Percentiles rank a stretch among this genome's conserved stretches.
Conservation (phyloP, 2,888 invertebrate species). For the Aradus depressus region DNA sequence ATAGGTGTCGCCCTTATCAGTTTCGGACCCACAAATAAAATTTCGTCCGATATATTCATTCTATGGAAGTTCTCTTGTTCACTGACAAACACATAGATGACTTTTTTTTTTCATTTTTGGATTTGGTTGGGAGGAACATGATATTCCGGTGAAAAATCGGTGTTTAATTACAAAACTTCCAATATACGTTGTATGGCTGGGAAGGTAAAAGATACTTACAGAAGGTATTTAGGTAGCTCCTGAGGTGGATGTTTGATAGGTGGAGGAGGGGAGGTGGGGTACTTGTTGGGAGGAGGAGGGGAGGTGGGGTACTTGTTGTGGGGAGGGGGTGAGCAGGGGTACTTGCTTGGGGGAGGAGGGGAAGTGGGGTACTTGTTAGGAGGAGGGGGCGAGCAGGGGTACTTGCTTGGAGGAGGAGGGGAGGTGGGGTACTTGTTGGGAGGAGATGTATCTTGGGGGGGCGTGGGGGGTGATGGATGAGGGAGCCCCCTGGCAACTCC, state of each 20-base stretch:
- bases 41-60: too few relatives aligned
- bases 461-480: slow-evolving; percentile 25
- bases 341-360: slow-evolving; percentile 26
- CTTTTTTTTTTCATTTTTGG: too few relatives aligned
- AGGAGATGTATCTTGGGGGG: slow-evolving; percentile 34
- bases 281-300: slow-evolving; percentile 27
- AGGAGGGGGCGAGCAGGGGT: slow-evolving; percentile 4
- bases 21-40: too few relatives aligned
- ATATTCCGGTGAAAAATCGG: not conserved
- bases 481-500: slow-evolving; percentile 14
- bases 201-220: slow-evolving; percentile 39
- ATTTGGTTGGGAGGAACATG: too few relatives aligned
- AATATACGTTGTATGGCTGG: not conserved
- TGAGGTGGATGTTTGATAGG: slow-evolving; percentile 33
- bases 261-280: slow-evolving; percentile 30
- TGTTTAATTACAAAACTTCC: not conserved
- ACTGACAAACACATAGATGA: too few relatives aligned
- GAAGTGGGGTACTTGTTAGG: slow-evolving; percentile 6
- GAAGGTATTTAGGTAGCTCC: slow-evolving; percentile 43
- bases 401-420: slow-evolving; percentile 7
- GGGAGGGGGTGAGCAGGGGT: slow-evolving; percentile 34
- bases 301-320: slow-evolving; percentile 16
- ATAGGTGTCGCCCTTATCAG: too few relatives aligned
- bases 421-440: too few relatives aligned
- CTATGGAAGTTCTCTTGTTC: too few relatives aligned